phyloP scores from a whole-genome alignment of 2,113 vertebrate species.

The Melanerpes formicivorus region DNA sequence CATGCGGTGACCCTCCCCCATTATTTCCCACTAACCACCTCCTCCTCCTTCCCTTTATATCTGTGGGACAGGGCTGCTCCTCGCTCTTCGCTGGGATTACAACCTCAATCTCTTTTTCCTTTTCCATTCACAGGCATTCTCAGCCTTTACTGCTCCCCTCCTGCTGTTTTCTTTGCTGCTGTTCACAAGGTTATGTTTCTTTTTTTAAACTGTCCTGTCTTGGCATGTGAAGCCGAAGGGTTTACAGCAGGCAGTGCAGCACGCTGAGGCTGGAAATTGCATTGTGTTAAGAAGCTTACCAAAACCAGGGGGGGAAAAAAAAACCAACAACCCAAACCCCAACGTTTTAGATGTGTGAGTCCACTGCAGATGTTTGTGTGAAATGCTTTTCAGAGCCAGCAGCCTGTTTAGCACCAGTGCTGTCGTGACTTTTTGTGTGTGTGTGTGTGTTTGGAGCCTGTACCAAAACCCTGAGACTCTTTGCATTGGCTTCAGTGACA shows the following conservation, averaged over 20 bases:
- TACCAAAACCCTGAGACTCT: conserved; percentile 35
- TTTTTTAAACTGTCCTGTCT: conserved; percentile 38
- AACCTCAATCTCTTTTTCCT: conserved; percentile 36
- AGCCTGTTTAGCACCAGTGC: not conserved
- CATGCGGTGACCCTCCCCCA: conserved; percentile 14
- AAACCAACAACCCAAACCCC: not conserved
- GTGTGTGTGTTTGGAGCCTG: not conserved
- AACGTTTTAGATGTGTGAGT: not conserved
- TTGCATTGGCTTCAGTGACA: not conserved
- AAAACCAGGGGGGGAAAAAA: not conserved
- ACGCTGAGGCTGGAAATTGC: not conserved
- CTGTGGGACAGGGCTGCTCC: conserved; percentile 54
- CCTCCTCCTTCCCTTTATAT: conserved; percentile 50
- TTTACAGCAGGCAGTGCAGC: conserved; percentile 37
- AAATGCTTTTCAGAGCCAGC: not conserved
- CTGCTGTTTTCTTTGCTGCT: conserved; percentile 31
- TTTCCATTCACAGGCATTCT: conserved; percentile 6
- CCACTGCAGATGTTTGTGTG: conserved; percentile 8
- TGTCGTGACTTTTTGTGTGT: not conserved
- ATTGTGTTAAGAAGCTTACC: not conserved
- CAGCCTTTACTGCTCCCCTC: conserved; percentile 26
- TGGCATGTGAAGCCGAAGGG: conserved; percentile 8
- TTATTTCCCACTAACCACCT: conserved; percentile 58
- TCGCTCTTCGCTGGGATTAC: conserved; percentile 39
- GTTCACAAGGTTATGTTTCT: conserved; percentile 15